These are phyloP conservation scores for Bos indicus DNA, from an alignment of 2,113 vertebrate genomes.

Conservation along the genomic window DNA sequence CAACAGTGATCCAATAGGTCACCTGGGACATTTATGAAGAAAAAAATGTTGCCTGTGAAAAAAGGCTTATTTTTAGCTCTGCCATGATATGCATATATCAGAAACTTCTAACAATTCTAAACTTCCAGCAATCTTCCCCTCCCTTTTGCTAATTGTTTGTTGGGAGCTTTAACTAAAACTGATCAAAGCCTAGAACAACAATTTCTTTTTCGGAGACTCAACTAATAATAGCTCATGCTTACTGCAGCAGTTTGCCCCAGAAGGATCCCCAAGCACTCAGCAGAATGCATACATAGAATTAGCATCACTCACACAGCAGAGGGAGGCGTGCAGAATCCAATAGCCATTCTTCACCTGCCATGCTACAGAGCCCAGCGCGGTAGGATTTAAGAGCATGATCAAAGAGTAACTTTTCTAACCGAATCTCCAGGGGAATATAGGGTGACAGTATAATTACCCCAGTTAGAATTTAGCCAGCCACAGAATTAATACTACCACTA, in stretches of 20 bases:
- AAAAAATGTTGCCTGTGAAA: neutral
- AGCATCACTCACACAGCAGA: slow-evolving; percentile 43
- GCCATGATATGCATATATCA: neutral
- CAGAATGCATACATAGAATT: slow-evolving; percentile 63
- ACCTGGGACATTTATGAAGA: neutral
- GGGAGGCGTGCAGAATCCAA: slow-evolving; percentile 35
- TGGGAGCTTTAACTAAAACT: slow-evolving; percentile 9
- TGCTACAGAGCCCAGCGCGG: slow-evolving; percentile 45
- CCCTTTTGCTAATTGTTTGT: slow-evolving; percentile 1
- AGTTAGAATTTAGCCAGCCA: slow-evolving; percentile 62
- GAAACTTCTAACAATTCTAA: neutral
- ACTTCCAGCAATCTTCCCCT: neutral
- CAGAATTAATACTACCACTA: slow-evolving; percentile 55
- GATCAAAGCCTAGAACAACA: slow-evolving; percentile 12
- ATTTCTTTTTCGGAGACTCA: neutral
- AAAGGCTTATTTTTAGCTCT: neutral
- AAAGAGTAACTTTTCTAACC: slow-evolving; percentile 65
- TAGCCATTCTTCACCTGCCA: slow-evolving; percentile 69
- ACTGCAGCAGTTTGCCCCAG: neutral
- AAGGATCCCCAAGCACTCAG: slow-evolving; percentile 42
- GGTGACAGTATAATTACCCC: slow-evolving; percentile 70
- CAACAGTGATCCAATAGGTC: neutral
- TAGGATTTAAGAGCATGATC: slow-evolving; percentile 68
- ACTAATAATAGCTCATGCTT: slow-evolving; percentile 45
- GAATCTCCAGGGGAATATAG: slow-evolving; percentile 60